Conservation (phyloP, 2,797 vertebrate species). For the Spinus olivaceus region DNA sequence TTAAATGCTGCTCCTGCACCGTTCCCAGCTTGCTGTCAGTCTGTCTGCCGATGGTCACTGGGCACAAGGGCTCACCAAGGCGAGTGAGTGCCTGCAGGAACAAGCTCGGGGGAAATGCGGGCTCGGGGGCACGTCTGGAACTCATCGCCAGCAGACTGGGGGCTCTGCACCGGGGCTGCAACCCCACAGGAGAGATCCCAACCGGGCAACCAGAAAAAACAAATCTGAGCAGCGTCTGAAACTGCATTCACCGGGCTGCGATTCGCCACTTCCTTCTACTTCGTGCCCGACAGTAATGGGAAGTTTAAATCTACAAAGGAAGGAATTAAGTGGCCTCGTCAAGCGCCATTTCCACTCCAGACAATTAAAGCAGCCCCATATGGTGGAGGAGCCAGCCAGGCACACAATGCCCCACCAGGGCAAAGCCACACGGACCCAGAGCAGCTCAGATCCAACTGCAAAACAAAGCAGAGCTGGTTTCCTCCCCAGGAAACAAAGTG, state of each 20-base stretch:
- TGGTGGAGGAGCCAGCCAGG: conserved; percentile 44
- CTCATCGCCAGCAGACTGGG: conserved; percentile 66
- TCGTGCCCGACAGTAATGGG: background rate
- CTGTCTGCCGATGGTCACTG: background rate
- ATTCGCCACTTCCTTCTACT: background rate
- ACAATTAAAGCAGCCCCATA: conserved; percentile 37
- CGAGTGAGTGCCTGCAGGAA: background rate
- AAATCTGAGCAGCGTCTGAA: background rate
- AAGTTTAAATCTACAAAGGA: background rate
- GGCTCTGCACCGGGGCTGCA: conserved; percentile 37
- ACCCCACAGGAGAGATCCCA: conserved; percentile 8
- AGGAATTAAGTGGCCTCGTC: background rate
- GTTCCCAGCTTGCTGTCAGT: background rate
- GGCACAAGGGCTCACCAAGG: background rate
- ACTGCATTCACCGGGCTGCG: background rate
- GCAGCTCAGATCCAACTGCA: conserved; percentile 63
- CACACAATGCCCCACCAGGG: conserved; percentile 70
- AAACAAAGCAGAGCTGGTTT: conserved; percentile 78
- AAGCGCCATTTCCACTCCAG: background rate
- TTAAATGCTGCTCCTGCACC: conserved; percentile 20
- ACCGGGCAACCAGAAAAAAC: background rate
- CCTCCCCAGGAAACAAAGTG: conserved; percentile 79
- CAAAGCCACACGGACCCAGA: conserved; percentile 74
- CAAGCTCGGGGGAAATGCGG: conserved; percentile 37
- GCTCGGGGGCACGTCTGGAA: conserved; percentile 62